A percentile compares a stretch with the other conserved stretches of the same genome.
phyloP scores from a whole-genome alignment of 2,113 vertebrate genomes.

The Anser brachyrhynchus region DNA sequence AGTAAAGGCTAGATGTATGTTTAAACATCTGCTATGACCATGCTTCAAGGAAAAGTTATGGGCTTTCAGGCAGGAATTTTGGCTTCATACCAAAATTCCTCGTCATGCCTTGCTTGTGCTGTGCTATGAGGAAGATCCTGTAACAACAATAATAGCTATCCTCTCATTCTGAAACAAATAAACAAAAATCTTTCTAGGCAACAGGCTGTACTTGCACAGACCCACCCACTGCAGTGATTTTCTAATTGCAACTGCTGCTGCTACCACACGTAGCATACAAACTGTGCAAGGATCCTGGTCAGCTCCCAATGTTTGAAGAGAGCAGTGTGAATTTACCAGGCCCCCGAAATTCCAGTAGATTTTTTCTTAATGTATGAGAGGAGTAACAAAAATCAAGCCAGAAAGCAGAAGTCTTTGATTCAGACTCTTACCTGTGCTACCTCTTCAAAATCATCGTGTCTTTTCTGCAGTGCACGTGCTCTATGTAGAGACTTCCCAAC shows the following conservation, averaged over 20 bases:
- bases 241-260: background rate
- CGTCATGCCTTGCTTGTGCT: background rate
- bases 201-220: background rate
- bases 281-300: background rate
- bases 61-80: background rate
- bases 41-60: background rate
- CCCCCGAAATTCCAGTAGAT: background rate
- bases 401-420: background rate
- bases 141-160: background rate
- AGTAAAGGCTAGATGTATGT: background rate
- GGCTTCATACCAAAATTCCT: background rate
- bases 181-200: background rate
- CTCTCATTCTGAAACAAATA: background rate
- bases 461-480: constrained; percentile 93
- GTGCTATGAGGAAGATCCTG: background rate
- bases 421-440: constrained; percentile 90
- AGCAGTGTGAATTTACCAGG: background rate
- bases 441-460: constrained; percentile 97
- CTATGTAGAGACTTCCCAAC: constrained; percentile 95
- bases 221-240: background rate
- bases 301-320: background rate
- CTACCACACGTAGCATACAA: too few relatives aligned
- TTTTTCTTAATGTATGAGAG: background rate
- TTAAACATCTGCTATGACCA: background rate
- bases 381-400: background rate